Evolutionary conservation across 2,797 vertebrate genomes (phyloP), one percentile per base, ranked within the genome.

Genomic region (Gouania willdenowi): DNA sequence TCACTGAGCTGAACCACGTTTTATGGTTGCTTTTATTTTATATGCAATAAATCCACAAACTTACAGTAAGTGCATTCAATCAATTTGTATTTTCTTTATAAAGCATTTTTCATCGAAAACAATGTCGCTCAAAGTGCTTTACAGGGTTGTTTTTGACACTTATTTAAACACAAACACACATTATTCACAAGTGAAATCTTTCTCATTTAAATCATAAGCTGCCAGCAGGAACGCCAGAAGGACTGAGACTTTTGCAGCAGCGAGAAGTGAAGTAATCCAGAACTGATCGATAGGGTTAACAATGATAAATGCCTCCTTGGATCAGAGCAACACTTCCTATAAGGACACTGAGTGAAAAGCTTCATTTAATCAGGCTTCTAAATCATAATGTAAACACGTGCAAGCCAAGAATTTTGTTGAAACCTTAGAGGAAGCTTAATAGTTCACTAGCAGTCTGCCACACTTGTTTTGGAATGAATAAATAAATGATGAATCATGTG

Each of bases 271-370:
- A 11, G 28, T 8, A 8, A 44, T 47, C 32, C 22, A 58, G 40
- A 47, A 31, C 40, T 37, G 35, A 72, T 81, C 74, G 28, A 70
- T 82, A 34, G 5, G 23, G 30, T 44, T 75, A 83, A 84, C 20
- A 15, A 76, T 84, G 77, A 85, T 55, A 47, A 66, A 84, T 72
- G 53, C 26, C 44, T 9, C 26, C 38, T 71, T 43, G 45, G 65
- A 76, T 54, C 26, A 22, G 39, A 71, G 59, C 40, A 59, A 81
- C 66, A 60, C 12, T 37, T 37, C 19, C 35, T 37, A 36, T 36
- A 25, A 0, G 36, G 29, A 45, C 44, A 39, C 23, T 34, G n/a
- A 10, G 45, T 34, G 2, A 13, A 26, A 41, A 37, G 49, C 45
- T 56, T 40, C 10, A 36, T 58, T 62, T 66, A 47, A 71, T 70